Conservation (phyloP, 2,797 vertebrate species). For the Gallinago solitaria region DNA sequence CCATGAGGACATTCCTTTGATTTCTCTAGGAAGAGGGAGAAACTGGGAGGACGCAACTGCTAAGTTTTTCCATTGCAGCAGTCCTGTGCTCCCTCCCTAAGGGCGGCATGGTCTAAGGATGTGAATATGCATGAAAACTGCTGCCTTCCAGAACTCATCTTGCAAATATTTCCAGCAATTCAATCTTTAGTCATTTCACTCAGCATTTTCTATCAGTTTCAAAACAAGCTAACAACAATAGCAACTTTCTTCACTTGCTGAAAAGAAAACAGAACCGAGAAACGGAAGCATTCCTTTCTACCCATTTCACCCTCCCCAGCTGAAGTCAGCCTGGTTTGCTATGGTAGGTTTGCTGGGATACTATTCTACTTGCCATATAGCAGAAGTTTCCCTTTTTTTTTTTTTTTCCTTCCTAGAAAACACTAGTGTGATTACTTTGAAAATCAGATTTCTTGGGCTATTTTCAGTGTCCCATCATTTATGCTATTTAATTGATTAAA, state of each 20-base stretch:
- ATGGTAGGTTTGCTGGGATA: not conserved
- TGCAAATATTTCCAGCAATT: constrained; percentile 58
- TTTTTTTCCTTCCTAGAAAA: not conserved
- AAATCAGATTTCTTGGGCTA: not conserved
- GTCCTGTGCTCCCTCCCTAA: not conserved
- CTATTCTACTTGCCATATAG: not conserved
- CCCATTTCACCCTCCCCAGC: not conserved
- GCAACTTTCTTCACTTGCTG: constrained; percentile 16
- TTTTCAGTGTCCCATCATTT: not conserved
- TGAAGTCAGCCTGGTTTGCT: not conserved
- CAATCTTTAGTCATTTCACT: constrained; percentile 22
- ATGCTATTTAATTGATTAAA: not conserved
- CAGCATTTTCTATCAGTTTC: constrained; percentile 42
- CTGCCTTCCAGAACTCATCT: constrained; percentile 27
- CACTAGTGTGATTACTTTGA: not conserved
- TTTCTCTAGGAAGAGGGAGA: not conserved
- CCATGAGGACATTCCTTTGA: not conserved
- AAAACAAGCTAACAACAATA: constrained; percentile 42
- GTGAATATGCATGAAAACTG: not conserved
- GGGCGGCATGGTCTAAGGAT: not conserved
- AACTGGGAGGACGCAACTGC: not conserved
- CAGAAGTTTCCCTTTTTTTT: not conserved
- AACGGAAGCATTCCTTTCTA: not conserved
- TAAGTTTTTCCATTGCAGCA: constrained; percentile 28
- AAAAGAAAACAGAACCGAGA: not conserved